Base-by-base conservation (phyloP, 2,888 invertebrate species). In the Ichneumon xanthorius region DNA sequence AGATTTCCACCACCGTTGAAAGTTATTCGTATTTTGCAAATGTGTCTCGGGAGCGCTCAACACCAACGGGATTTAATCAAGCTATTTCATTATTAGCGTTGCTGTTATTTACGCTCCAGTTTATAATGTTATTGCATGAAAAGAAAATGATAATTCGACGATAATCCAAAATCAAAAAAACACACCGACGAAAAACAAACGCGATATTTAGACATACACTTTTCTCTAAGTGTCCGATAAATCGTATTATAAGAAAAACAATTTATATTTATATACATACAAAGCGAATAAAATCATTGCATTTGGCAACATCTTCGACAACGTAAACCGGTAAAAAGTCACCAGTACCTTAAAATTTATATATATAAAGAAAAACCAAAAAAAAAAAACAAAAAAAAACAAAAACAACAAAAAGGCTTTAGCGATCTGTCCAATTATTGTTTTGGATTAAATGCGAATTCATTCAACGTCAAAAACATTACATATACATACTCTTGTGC, bases 181-280 rank as follows among this genome's bases (percentile, higher is more conserved):
- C 50, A 26, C 53, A 67, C 77, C 37, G 77, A 67, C 55, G 11
- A 53, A 67, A 77, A 67, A 67, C 40, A 40, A 67, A 40, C 16
- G 14, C 77, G 53, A 40, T 53, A 67, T 67, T 50, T 37, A 40
- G 40, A 16, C 65, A 55, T 26, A 26, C 37, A 76, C 22, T 37
- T 67, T 65, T 77, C 77, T 37, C 40, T 53, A 53, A 50, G 72
- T 67, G 55, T 82, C 61, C 45, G 26, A 26, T 33, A 65, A 82
- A 80, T 72, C 65, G 73, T 79, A 73, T 63, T 70, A 63, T 55
- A 82, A 81, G 63, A 77, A 61, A 78, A 82, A 80, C 61, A 70
- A 79, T 82, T 84, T 72, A 83, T 86, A 86, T 86, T 81, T 84
- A 77, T 83, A 72, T 63, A 71, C 30, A 53, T 80, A 77, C 45